phyloP scores from a whole-genome alignment of 2,113 vertebrate species.

The Macquaria australasica region DNA sequence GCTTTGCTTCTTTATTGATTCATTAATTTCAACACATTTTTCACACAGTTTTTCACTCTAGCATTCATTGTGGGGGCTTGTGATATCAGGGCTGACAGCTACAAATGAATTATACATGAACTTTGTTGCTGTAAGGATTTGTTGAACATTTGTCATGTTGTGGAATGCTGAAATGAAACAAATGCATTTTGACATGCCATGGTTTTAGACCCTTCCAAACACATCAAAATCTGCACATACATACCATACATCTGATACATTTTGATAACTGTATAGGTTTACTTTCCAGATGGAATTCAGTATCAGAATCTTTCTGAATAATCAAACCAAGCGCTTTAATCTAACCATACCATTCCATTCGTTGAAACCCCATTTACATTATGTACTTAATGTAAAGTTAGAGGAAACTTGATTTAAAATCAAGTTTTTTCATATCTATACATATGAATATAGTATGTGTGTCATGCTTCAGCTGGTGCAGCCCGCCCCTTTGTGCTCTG shows the following conservation, averaged over 20 bases:
- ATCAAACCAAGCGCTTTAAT: background rate
- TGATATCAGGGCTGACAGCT: conserved; percentile 13
- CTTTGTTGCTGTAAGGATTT: background rate
- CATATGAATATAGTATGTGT: too few relatives aligned
- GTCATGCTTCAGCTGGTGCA: too few relatives aligned
- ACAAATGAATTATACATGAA: conserved; percentile 38
- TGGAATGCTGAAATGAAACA: conserved; percentile 1
- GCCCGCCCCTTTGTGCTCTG: too few relatives aligned
- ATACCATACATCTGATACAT: background rate
- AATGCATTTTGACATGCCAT: conserved; percentile 5
- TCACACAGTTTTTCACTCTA: background rate
- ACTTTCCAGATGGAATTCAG: background rate
- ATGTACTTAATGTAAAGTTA: background rate
- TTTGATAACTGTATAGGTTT: background rate
- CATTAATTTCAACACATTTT: conserved; percentile 33
- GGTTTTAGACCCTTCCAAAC: conserved; percentile 6
- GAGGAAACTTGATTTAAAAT: background rate
- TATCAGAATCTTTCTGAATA: background rate
- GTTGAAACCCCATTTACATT: background rate
- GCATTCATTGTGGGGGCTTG: background rate
- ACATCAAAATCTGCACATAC: background rate
- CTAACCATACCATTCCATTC: background rate
- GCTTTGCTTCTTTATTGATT: conserved; percentile 38
- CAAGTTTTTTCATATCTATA: background rate
- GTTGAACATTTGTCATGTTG: conserved; percentile 27